Evolutionary conservation across 1,140 invertebrate species (phyloP).

Genomic region (Aethina tumida): DNA sequence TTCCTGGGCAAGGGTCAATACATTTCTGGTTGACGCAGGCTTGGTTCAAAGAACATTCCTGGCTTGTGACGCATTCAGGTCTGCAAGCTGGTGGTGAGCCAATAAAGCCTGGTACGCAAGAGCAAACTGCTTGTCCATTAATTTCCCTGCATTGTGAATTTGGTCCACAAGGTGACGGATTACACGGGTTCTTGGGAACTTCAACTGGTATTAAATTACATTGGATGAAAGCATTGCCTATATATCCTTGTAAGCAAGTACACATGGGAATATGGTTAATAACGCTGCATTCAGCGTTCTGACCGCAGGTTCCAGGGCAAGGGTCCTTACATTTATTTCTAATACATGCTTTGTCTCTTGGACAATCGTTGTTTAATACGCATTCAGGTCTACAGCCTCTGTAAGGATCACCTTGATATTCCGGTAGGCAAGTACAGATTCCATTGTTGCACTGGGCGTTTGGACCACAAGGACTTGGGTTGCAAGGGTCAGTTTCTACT

Average conservation of each 20-base stretch:
- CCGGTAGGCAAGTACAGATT: conserved; percentile 48
- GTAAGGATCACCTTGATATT: conserved; percentile 58
- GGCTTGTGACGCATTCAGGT: conserved; percentile 74
- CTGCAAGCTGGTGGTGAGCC: conserved; percentile 60
- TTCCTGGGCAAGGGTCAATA: conserved; percentile 62
- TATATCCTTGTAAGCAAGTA: conserved; percentile 49
- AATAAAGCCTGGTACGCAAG: conserved; percentile 51
- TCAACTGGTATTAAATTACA: conserved; percentile 42
- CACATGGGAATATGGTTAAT: conserved; percentile 59
- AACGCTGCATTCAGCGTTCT: conserved; percentile 54
- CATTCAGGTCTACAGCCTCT: conserved; percentile 57
- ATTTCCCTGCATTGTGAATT: conserved; percentile 49
- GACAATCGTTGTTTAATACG: conserved; percentile 58
- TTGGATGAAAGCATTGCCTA: conserved; percentile 52
- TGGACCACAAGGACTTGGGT: conserved; percentile 54
- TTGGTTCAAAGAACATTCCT: conserved; percentile 63
- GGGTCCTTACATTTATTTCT: conserved; percentile 55
- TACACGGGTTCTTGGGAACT: conserved; percentile 44
- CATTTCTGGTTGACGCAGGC: conserved; percentile 68
- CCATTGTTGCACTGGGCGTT: conserved; percentile 54
- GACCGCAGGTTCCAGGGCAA: conserved; percentile 55
- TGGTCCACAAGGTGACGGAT: conserved; percentile 53
- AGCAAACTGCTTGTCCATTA: conserved; percentile 45
- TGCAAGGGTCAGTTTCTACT: conserved; percentile 39
- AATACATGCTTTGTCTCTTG: conserved; percentile 49